Conservation (phyloP, 2,113 vertebrate genomes). For the Saguinus imperator region DNA sequence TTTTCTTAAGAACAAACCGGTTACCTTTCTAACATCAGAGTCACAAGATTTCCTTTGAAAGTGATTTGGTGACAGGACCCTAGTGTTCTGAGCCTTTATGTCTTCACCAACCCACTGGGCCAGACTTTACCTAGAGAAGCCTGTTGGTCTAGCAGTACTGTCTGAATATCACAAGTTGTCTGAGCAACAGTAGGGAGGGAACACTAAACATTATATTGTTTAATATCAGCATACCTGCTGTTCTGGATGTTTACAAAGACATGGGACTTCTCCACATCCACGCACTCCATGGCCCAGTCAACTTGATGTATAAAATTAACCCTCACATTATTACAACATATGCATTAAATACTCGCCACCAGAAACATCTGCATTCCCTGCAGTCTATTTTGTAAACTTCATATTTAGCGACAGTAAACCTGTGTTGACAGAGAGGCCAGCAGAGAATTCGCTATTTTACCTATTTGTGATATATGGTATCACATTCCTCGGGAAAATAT, state of each 20-base stretch:
- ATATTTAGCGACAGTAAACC: slow-evolving; percentile 58
- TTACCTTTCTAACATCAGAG: background rate
- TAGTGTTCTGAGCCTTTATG: background rate
- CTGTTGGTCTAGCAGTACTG: background rate
- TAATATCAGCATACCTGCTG: background rate
- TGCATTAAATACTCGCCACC: background rate
- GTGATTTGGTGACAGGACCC: background rate
- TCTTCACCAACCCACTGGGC: background rate
- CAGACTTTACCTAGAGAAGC: background rate
- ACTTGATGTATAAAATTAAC: slow-evolving; percentile 14
- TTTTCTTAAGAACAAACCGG: background rate
- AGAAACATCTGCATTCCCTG: slow-evolving; percentile 51
- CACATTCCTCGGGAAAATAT: slow-evolving; percentile 43
- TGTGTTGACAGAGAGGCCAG: slow-evolving; percentile 67
- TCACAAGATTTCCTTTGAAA: background rate
- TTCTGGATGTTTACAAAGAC: background rate
- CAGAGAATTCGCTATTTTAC: slow-evolving; percentile 65
- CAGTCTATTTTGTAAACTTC: slow-evolving; percentile 62
- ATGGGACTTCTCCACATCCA: background rate
- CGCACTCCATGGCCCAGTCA: background rate
- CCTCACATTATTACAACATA: slow-evolving; percentile 53
- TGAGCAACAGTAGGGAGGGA: background rate
- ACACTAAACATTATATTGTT: background rate
- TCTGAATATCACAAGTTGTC: background rate
- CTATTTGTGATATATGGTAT: slow-evolving; percentile 61